Base-by-base conservation (phyloP, 2,888 invertebrate species). In the Spisula subtruncata region DNA sequence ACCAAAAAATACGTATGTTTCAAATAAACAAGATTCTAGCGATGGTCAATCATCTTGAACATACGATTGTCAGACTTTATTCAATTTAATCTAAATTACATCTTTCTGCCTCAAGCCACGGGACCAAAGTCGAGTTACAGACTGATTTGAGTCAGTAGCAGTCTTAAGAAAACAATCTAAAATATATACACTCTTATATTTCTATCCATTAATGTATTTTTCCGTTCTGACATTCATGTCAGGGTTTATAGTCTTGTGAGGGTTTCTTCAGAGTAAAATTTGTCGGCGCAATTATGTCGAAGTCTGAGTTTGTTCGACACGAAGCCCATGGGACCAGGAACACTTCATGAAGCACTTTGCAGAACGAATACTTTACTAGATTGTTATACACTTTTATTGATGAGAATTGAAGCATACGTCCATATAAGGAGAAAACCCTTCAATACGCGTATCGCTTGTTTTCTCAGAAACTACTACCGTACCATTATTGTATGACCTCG, bases 1-100 rank as follows among this genome's bases (percentile, higher is more conserved):
- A 8, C 48, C 48, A 48, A 12, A 8, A 12, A 48, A 48, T 48
- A 8, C 48, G 8, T 48, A 48, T 5, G 12, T 48, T 48, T 48
- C 48, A 48, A n/a, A n/a, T n/a, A n/a, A 48, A 48, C 12, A 48
- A 48, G 12, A 5, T 48, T 8, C 8, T 5, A 48, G 12, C 8
- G 12, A 48, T 48, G 48, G 48, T 48, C 48, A 48, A 48, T 48
- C 48, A 48, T 48, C 48, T 48, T 48, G 48, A n/a, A 48, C n/a
- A 48, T 12, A 48, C 6, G n/a, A n/a, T 60, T n/a, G n/a, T 60
- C 60, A n/a, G 18, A 60, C 60, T 20, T n/a, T n/a, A 60, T n/a
- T 60, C 60, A 60, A 60, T 60, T 60, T 60, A n/a, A 60, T 60
- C 60, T 60, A n/a, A 60, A 60, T 60, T 60, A 60, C 60, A 60